Conservation (phyloP, 2,888 invertebrate species). For the Bugula neritina region DNA sequence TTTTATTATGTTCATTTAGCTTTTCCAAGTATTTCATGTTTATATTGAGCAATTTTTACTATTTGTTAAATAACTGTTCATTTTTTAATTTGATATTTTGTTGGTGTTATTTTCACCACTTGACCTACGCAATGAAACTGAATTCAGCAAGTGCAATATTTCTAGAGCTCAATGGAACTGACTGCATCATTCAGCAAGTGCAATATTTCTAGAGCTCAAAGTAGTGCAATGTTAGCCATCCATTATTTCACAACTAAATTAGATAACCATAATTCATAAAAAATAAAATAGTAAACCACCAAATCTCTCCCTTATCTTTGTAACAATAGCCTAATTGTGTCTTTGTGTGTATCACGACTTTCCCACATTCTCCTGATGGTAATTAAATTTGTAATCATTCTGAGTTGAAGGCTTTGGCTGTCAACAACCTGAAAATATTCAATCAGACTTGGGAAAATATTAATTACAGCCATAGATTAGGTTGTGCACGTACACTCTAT, state of each 20-base stretch:
- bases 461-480: too few species aligned
- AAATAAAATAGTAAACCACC: too few species aligned
- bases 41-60: neutral
- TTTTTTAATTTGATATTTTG: neutral
- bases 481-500: too few species aligned
- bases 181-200: neutral
- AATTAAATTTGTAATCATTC: too few species aligned
- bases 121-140: neutral
- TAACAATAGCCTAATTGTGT: too few species aligned
- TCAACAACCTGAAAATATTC: too few species aligned
- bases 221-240: slow-evolving; percentile 2
- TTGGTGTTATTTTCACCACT: neutral
- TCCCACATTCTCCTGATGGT: too few species aligned
- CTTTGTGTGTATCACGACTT: too few species aligned
- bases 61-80: neutral
- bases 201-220: slow-evolving; percentile 21
- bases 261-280: too few species aligned
- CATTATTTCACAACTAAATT: neutral
- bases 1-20: neutral
- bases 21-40: neutral
- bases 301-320: too few species aligned
- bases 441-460: too few species aligned
- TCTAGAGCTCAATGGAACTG: neutral
- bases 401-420: too few species aligned
- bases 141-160: neutral